phyloP scores from a whole-genome alignment of 2,797 vertebrate genomes.

The Astyanax mexicanus region DNA sequence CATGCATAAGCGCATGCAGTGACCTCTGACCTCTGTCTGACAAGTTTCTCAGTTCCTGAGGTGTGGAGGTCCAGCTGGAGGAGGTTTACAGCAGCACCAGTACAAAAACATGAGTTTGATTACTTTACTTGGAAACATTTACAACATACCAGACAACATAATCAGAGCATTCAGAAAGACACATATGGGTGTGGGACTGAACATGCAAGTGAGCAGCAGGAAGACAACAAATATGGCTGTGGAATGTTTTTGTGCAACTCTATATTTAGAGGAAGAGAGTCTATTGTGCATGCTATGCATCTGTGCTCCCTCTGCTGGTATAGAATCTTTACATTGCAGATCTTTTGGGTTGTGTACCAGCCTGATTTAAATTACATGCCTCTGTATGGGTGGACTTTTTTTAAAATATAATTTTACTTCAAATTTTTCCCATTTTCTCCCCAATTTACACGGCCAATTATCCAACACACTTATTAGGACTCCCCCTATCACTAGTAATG shows the following conservation, averaged over 20 bases:
- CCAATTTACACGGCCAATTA: too few relatives aligned
- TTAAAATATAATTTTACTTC: too few relatives aligned
- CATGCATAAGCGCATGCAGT: conserved; percentile 2
- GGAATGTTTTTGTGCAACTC: not conserved
- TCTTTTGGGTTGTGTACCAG: not conserved
- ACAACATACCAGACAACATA: not conserved
- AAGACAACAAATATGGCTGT: not conserved
- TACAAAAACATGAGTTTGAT: conserved; percentile 47
- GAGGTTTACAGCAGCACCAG: conserved; percentile 49
- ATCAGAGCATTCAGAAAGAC: not conserved
- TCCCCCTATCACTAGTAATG: too few relatives aligned
- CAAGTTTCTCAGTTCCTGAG: conserved; percentile 33
- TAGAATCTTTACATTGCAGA: conserved; percentile 14
- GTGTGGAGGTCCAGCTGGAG: conserved; percentile 38
- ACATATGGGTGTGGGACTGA: not conserved
- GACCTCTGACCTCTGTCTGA: conserved; percentile 8
- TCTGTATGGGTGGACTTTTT: too few relatives aligned
- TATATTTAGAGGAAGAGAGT: not conserved
- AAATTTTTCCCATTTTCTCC: too few relatives aligned
- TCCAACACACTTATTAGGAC: too few relatives aligned
- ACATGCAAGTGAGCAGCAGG: not conserved
- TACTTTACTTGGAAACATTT: not conserved
- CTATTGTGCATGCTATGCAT: conserved; percentile 13
- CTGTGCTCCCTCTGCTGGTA: conserved; percentile 49
- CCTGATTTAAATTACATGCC: not conserved